Base-by-base conservation (phyloP, 2,888 invertebrate genomes). In the Drosophila siamana region DNA sequence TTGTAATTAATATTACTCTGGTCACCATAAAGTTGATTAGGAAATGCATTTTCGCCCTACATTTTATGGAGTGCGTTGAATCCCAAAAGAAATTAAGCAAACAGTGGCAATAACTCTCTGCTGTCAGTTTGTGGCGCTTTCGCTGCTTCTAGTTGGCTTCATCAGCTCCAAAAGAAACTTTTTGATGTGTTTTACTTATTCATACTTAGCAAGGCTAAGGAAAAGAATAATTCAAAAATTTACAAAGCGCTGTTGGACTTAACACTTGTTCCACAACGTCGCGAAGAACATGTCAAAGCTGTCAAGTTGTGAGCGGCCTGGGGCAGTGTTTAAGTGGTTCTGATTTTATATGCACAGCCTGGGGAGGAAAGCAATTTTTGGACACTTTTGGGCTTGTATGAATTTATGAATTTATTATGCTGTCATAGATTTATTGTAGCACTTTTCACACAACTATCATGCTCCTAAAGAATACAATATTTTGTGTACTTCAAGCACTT, bases 401-500 rank as follows among this genome's bases (percentile, higher is more conserved):
- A n/a, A n/a, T 26, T 38, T 11, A 15, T 2, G 22, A 33, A 24
- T 43, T 33, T 55, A 33, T 15, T 33, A 33, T 33, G 43, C 33
- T 13, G 30, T 55, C 33, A 55, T 24, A 11, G 22, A 43, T 55
- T 15, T 55, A 44, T 51, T 7, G 36, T 38, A 38, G 13, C 4
- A 26, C n/a, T 51, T 40, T 38, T 0, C 13, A 15, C 2, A 24
- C 5, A 50, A 13, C 22, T 38, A 24, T 43, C 3, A 11, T 9
- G 41, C 13, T 2, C 7, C 9, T 30, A 55, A 33, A 33, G 19
- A 24, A 43, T 24, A 24, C 55, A 55, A 1, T 3, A 13, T 26
- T 57, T 57, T 9, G 36, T 16, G 26, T 47, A 47, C 13, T 38
- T 57, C 2, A 47, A 13, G 47, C 56, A 57, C 24, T 47, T 46